Conservation (phyloP, 2,113 vertebrate species). For the Ailuropoda melanoleuca region DNA sequence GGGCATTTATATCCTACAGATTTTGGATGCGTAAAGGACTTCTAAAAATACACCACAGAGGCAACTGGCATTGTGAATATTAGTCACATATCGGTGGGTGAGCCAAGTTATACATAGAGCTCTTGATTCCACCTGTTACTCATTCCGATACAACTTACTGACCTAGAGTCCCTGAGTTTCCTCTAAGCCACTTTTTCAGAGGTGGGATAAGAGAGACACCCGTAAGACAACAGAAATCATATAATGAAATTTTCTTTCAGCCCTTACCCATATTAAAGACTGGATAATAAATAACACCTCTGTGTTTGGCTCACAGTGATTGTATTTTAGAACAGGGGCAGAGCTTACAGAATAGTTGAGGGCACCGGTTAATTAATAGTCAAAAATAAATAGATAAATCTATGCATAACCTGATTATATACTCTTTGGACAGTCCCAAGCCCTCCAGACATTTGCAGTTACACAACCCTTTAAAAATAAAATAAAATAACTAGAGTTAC, state of each 20-base stretch:
- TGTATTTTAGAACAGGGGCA: not conserved
- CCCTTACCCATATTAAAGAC: not conserved
- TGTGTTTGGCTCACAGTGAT: not conserved
- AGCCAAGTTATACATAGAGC: not conserved
- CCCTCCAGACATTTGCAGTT: not conserved
- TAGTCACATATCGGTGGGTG: not conserved
- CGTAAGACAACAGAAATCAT: not conserved
- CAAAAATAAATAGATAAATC: not conserved
- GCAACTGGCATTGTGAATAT: not conserved
- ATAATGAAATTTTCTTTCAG: not conserved
- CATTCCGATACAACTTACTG: not conserved
- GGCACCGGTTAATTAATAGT: not conserved
- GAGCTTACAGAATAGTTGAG: not conserved
- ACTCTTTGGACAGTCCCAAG: not conserved
- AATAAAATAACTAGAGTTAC: not conserved
- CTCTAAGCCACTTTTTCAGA: not conserved
- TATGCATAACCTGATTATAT: not conserved
- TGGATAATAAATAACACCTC: not conserved
- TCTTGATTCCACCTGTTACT: not conserved
- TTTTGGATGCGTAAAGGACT: not conserved
- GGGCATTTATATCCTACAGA: not conserved
- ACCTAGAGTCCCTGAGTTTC: not conserved
- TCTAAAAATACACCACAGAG: not conserved
- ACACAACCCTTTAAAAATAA: not conserved
- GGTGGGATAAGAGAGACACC: not conserved